A percentile compares a stretch with the other conserved stretches of the same genome.
phyloP scores from a whole-genome alignment of 2,113 vertebrate genomes.

The Henicopernis longicauda region DNA sequence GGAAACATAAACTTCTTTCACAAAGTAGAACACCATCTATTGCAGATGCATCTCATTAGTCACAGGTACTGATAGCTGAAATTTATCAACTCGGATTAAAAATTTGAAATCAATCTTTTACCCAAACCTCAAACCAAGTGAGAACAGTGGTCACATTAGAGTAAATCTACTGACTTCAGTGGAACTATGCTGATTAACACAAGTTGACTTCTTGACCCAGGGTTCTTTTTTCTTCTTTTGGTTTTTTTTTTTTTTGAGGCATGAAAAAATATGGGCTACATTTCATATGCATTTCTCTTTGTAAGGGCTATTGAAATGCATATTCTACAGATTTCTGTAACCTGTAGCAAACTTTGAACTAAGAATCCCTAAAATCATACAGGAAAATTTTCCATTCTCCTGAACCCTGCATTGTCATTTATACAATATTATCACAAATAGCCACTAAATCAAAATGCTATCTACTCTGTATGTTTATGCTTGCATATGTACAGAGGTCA shows the following conservation, averaged over 20 bases:
- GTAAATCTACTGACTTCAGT: background rate
- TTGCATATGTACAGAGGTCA: background rate
- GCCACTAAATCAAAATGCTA: background rate
- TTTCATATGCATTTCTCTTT: background rate
- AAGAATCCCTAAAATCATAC: background rate
- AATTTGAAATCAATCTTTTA: background rate
- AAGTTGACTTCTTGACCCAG: background rate
- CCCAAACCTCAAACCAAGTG: background rate
- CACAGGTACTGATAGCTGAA: background rate
- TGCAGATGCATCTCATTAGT: background rate
- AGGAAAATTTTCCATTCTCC: background rate
- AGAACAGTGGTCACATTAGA: background rate
- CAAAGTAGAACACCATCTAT: background rate
- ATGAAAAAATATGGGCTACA: background rate
- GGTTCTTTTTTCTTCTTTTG: background rate
- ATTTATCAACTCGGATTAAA: background rate
- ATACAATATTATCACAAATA: background rate
- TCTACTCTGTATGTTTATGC: background rate
- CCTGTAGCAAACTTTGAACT: background rate
- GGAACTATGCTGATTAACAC: background rate
- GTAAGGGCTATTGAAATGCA: background rate
- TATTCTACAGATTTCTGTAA: background rate
- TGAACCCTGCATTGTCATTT: background rate
- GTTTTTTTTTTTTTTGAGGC: background rate
- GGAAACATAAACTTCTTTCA: background rate